phyloP scores from a whole-genome alignment of 2,888 invertebrate species.

The Meteorus colon region DNA sequence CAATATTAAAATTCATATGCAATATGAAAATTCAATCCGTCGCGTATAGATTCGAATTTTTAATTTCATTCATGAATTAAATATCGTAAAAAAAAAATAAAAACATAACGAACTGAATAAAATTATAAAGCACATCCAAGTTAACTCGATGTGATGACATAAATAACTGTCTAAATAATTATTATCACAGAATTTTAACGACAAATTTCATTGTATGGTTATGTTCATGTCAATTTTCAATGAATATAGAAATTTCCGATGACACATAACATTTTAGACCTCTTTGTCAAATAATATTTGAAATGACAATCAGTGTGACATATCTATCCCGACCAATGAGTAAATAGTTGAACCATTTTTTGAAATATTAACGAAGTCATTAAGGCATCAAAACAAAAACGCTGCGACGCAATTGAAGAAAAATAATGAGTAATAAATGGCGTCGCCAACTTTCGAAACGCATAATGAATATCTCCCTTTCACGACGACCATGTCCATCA shows the following conservation, averaged over 20 bases:
- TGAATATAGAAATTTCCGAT: not conserved
- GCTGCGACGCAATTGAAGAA: too few species aligned
- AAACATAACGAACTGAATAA: conserved; percentile 10
- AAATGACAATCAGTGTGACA: too few species aligned
- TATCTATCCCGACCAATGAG: too few species aligned
- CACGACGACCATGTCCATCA: too few species aligned
- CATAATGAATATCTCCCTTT: too few species aligned
- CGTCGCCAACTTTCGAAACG: too few species aligned
- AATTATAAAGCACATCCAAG: not conserved
- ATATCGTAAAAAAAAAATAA: not conserved
- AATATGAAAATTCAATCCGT: not conserved
- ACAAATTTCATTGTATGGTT: not conserved
- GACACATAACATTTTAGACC: too few species aligned
- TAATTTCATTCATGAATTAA: not conserved
- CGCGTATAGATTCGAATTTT: not conserved
- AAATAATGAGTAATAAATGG: too few species aligned
- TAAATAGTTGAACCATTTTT: too few species aligned
- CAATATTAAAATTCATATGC: conserved; percentile 10
- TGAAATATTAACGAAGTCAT: too few species aligned
- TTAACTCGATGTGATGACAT: not conserved
- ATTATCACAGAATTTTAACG: not conserved
- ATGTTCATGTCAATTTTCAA: not conserved
- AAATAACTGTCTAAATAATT: not conserved
- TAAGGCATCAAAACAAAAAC: too few species aligned
- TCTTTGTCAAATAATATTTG: too few species aligned